Conservation (phyloP, 2,797 vertebrate genomes). For the Coilia nasus region DNA sequence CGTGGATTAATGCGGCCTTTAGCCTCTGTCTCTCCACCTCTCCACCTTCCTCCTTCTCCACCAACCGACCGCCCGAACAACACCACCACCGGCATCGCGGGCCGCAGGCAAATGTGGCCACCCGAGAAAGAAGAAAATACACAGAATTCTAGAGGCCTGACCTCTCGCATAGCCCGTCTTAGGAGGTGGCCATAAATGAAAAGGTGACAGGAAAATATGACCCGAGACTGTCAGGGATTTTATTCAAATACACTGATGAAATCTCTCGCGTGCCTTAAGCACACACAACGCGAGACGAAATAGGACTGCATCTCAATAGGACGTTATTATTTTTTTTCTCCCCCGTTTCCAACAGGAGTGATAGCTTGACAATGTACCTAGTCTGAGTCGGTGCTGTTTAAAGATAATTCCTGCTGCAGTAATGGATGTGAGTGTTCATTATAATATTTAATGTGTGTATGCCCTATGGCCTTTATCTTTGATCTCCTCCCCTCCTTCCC, state of each 20-base stretch:
- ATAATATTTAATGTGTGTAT: conserved; percentile 71
- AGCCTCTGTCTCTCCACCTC: conserved; percentile 67
- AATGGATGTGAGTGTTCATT: conserved; percentile 75
- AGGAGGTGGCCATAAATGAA: not conserved
- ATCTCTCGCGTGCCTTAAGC: not conserved
- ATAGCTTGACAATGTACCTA: conserved; percentile 61
- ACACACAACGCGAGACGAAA: not conserved
- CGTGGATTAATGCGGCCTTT: conserved; percentile 77
- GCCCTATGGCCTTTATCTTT: conserved; percentile 78
- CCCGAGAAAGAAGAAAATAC: not conserved
- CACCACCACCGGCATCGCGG: not conserved
- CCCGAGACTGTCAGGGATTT: conserved; percentile 2
- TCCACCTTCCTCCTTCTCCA: not conserved
- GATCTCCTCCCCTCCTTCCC: conserved; percentile 64
- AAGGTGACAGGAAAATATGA: conserved; percentile 14
- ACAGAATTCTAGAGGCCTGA: conserved; percentile 11
- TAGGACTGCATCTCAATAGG: not conserved
- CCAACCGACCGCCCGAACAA: not conserved
- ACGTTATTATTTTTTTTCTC: conserved; percentile 31
- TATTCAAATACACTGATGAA: conserved; percentile 21
- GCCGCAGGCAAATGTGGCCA: not conserved
- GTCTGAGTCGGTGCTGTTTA: conserved; percentile 67
- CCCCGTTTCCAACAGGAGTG: conserved; percentile 63
- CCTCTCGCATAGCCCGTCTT: not conserved
- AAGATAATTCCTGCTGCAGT: conserved; percentile 77